Percentiles rank a stretch among this genome's conserved stretches.
phyloP scores from a whole-genome alignment of 2,888 invertebrate genomes.

The Zele albiditarsus region DNA sequence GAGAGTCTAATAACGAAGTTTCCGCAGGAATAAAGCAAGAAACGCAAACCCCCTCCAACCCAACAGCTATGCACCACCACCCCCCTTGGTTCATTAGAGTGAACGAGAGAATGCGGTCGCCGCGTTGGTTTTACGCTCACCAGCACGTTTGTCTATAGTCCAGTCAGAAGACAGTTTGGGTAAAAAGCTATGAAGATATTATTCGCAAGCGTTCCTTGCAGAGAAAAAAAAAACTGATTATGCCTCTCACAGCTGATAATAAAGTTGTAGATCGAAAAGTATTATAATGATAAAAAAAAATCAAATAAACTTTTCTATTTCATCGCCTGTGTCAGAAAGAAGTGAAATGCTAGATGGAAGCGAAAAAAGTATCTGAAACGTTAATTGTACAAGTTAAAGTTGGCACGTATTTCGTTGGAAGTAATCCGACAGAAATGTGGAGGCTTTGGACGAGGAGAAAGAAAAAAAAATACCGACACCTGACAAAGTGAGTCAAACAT shows the following conservation, averaged over 20 bases:
- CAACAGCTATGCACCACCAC: slow-evolving; percentile 23
- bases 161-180: slow-evolving; percentile 11
- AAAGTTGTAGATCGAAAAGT: slow-evolving; percentile 1
- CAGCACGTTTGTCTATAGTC: slow-evolving; percentile 22
- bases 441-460: background rate
- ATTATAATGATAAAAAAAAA: slow-evolving; percentile 15
- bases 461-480: slow-evolving; percentile 23
- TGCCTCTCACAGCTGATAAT: slow-evolving; percentile 15
- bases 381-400: slow-evolving; percentile 29
- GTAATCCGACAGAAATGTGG: slow-evolving; percentile 32
- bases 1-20: slow-evolving; percentile 51
- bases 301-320: background rate
- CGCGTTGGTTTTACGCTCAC: slow-evolving; percentile 33
- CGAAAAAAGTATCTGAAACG: slow-evolving; percentile 27
- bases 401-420: slow-evolving; percentile 36
- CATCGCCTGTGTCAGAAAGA: background rate
- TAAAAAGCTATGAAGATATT: slow-evolving; percentile 11
- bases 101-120: slow-evolving; percentile 41
- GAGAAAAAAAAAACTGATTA: background rate
- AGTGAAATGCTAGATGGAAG: background rate
- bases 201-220: background rate
- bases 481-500: slow-evolving; percentile 47
- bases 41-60: slow-evolving; percentile 34
- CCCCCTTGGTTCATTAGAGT: slow-evolving; percentile 48
- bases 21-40: slow-evolving; percentile 46